Conservation (phyloP, 2,888 invertebrate genomes). For the Petrolisthes cinctipes region DNA sequence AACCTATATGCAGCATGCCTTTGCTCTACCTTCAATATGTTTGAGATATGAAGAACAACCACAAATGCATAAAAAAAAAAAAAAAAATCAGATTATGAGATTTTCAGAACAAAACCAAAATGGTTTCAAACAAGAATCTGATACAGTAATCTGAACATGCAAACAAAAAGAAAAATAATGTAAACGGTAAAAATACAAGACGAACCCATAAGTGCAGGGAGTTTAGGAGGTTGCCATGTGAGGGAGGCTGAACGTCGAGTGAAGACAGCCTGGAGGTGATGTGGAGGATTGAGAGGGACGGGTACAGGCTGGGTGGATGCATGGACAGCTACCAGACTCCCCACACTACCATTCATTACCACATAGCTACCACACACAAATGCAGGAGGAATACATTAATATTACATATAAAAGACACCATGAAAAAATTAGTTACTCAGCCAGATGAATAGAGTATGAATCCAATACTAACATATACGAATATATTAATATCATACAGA, state of each 20-base stretch:
- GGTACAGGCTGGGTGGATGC: conserved; percentile 83
- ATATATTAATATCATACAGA: no score
- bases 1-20: no score
- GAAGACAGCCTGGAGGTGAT: conserved; percentile 77
- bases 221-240: conserved; percentile 81
- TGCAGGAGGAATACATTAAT: background rate
- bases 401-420: background rate
- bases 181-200: background rate
- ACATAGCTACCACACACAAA: conserved; percentile 44
- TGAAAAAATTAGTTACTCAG: background rate
- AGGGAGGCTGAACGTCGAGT: conserved; percentile 76
- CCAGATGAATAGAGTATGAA: no score
- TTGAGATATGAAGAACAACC: no score
- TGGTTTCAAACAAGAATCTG: no score
- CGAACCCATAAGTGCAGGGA: conserved; percentile 68
- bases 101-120: no score
- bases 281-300: conserved; percentile 83
- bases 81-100: no score
- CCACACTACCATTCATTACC: conserved; percentile 37
- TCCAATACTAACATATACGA: no score
- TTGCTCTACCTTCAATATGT: no score
- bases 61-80: no score
- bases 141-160: no score
- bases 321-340: conserved; percentile 72
- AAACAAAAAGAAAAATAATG: no score